phyloP scores from a whole-genome alignment of 2,888 invertebrate species.

The Schizotus pectinicornis region DNA sequence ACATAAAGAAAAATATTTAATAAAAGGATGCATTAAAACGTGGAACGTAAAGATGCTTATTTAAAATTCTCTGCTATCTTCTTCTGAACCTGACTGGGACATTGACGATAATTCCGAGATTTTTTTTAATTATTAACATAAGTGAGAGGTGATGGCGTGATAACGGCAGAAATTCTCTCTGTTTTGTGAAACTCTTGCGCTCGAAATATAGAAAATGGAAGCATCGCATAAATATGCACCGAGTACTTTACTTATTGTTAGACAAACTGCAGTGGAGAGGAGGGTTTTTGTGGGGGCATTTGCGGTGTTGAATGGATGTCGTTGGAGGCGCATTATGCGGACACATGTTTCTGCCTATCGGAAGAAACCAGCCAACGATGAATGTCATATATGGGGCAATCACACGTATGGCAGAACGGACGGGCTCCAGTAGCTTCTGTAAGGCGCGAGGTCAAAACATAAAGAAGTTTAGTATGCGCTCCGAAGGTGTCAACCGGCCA shows the following conservation, averaged over 20 bases:
- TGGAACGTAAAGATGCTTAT: constrained; percentile 28
- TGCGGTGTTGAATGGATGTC: constrained; percentile 41
- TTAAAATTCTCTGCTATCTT: constrained; percentile 33
- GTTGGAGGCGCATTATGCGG: constrained; percentile 47
- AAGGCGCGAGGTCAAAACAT: constrained; percentile 42
- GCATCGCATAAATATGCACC: constrained; percentile 41
- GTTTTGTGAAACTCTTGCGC: constrained; percentile 38
- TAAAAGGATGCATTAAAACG: constrained; percentile 17
- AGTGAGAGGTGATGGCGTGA: constrained; percentile 12
- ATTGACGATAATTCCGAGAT: constrained; percentile 34
- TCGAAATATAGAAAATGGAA: constrained; percentile 38
- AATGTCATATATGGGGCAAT: constrained; percentile 39
- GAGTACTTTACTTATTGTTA: constrained; percentile 42
- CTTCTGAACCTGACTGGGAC: constrained; percentile 34
- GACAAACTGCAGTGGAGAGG: constrained; percentile 23
- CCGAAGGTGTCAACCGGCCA: constrained; percentile 51
- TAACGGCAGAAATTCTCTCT: too few relatives aligned
- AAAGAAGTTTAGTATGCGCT: constrained; percentile 52
- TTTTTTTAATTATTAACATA: constrained; percentile 36
- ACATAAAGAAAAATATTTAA: constrained; percentile 29
- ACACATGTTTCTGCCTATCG: constrained; percentile 48
- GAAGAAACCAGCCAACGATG: constrained; percentile 45
- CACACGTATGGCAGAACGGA: constrained; percentile 26
- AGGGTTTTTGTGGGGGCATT: constrained; percentile 19
- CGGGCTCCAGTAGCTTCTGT: constrained; percentile 9